Conservation (phyloP, 1,140 invertebrate genomes). For the Tetramorium alpestre region DNA sequence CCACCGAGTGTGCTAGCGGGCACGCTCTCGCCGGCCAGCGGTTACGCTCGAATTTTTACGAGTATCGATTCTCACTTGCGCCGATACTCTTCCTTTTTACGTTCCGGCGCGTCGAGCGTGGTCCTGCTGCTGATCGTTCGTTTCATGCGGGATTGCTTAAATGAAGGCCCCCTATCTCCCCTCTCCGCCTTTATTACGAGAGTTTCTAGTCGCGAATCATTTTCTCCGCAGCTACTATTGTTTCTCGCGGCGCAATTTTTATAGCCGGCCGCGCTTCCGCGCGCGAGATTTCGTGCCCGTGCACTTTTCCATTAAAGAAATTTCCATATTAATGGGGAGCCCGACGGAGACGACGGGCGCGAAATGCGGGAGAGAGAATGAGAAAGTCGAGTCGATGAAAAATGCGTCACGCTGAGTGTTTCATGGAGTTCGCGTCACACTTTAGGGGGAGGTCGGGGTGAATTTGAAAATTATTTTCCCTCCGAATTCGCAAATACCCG, state of each 20-base stretch:
- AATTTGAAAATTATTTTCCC: conserved; percentile 33
- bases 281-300: neutral
- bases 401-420: conserved; percentile 23
- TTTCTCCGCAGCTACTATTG: conserved; percentile 58
- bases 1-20: conserved; percentile 34
- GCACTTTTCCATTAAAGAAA: conserved; percentile 78
- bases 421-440: neutral
- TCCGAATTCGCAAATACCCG: neutral
- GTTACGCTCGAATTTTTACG: conserved; percentile 53
- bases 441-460: neutral
- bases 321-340: conserved; percentile 80
- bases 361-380: neutral
- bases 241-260: conserved; percentile 59
- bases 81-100: conserved; percentile 38
- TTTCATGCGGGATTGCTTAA: conserved; percentile 55
- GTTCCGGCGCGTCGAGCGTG: neutral
- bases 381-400: conserved; percentile 38
- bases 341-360: conserved; percentile 2
- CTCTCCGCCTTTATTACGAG: neutral
- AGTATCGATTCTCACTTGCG: conserved; percentile 51
- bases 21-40: conserved; percentile 35
- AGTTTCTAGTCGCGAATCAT: conserved; percentile 48
- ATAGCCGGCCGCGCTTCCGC: conserved; percentile 40
- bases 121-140: conserved; percentile 40
- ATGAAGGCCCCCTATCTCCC: neutral